Conservation (phyloP, 2,113 vertebrate genomes). For the Malaclemys terrapin region DNA sequence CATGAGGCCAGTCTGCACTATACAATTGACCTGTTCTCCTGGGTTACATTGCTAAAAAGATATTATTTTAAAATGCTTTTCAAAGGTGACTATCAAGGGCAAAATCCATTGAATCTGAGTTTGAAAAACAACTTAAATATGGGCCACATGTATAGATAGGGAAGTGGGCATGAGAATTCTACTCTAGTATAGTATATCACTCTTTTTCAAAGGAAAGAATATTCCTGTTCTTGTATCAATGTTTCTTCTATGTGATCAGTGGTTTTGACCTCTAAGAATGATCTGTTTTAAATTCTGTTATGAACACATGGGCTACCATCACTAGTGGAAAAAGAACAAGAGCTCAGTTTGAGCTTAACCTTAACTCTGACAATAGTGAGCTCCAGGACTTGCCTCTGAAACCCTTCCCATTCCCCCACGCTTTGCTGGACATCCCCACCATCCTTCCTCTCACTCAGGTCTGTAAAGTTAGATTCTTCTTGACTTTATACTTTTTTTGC, state of each 20-base stretch:
- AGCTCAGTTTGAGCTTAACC: neutral
- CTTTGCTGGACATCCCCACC: neutral
- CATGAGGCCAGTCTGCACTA: neutral
- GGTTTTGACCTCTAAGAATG: neutral
- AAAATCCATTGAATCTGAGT: conserved; percentile 10
- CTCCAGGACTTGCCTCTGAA: neutral
- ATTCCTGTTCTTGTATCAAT: neutral
- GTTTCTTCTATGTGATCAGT: neutral
- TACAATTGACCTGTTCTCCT: neutral
- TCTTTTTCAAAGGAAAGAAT: neutral
- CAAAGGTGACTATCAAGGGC: neutral
- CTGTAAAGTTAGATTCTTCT: neutral
- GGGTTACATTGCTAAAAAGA: neutral
- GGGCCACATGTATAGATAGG: neutral
- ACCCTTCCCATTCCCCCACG: neutral
- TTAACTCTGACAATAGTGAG: neutral
- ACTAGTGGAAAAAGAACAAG: neutral
- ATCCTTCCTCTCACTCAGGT: neutral
- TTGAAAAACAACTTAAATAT: neutral
- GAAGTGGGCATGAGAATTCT: accelerated
- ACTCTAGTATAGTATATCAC: neutral
- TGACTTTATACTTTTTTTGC: neutral
- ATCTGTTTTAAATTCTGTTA: neutral
- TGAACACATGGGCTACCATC: neutral
- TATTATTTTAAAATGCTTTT: neutral